These are phyloP conservation scores for Phymatocera aterrima DNA, from an alignment of 2,888 invertebrate species.

Conservation along the genomic window DNA sequence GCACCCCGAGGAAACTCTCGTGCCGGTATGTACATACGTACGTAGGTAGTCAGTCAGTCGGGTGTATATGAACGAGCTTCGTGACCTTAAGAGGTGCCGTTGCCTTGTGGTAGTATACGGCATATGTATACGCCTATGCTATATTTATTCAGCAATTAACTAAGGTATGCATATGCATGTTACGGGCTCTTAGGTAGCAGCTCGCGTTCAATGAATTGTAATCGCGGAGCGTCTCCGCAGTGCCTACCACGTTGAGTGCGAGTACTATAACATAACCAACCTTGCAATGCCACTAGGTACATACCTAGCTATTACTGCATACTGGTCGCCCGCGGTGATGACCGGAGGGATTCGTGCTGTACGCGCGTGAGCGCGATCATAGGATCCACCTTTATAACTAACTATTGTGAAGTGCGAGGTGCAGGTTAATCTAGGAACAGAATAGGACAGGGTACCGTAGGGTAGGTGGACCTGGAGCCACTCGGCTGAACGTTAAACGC, in stretches of 20 bases:
- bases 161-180: conserved; percentile 56
- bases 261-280: conserved; percentile 36
- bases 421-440: too few relatives aligned
- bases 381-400: not conserved
- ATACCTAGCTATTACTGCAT: too few relatives aligned
- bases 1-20: too few relatives aligned
- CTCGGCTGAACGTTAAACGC: conserved; percentile 14
- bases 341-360: not conserved
- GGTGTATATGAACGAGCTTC: not conserved
- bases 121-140: conserved; percentile 46
- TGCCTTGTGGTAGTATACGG: not conserved
- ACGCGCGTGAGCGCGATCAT: not conserved
- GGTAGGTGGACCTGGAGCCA: not conserved
- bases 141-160: conserved; percentile 62
- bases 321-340: not conserved
- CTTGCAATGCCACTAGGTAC: conserved; percentile 37
- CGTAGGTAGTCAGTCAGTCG: too few relatives aligned
- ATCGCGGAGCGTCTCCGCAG: conserved; percentile 28
- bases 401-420: not conserved
- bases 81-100: not conserved
- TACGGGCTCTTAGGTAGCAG: conserved; percentile 10
- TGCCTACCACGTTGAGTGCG: not conserved
- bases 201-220: conserved; percentile 43
- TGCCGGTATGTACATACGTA: too few relatives aligned
- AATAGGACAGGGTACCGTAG: too few relatives aligned